Percentiles rank a stretch among this genome's conserved stretches.
Evolutionary conservation across 1,140 invertebrate genomes (phyloP).

Genomic region (Solenopsis fugax): DNA sequence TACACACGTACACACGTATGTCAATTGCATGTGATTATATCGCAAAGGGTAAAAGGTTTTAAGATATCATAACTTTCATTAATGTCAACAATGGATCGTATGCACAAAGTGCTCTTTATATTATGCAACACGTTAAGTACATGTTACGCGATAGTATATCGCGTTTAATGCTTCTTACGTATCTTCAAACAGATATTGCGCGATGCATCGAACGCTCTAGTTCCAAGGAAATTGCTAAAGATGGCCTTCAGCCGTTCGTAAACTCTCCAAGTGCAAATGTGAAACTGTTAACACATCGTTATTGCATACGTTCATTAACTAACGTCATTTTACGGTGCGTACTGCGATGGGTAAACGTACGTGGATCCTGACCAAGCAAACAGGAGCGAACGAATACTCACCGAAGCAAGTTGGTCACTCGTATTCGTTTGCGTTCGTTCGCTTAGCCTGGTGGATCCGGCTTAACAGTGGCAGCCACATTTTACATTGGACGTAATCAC

Average conservation of each 20-base stretch:
- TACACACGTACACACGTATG: background rate
- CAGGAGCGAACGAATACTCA: background rate
- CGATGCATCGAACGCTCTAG: conserved; percentile 23
- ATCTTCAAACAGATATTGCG: conserved; percentile 36
- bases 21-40: background rate
- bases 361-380: background rate
- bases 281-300: conserved; percentile 26
- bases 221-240: conserved; percentile 22
- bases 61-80: background rate
- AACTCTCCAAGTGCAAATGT: conserved; percentile 12
- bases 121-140: conserved; percentile 14
- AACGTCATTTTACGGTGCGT: background rate
- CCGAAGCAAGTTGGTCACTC: background rate
- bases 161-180: conserved; percentile 38
- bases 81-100: background rate
- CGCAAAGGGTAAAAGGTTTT: conserved; percentile 4
- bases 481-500: conserved; percentile 8
- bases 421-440: background rate
- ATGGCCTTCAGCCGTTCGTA: background rate
- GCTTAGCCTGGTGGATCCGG: background rate
- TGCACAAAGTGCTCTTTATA: conserved; percentile 24
- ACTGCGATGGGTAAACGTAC: background rate
- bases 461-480: background rate
- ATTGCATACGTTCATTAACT: conserved; percentile 38
- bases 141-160: background rate